Evolutionary conservation across 2,113 vertebrate genomes (phyloP), one percentile per base, ranked within the genome.

Genomic region (Lampris megalopsis): DNA sequence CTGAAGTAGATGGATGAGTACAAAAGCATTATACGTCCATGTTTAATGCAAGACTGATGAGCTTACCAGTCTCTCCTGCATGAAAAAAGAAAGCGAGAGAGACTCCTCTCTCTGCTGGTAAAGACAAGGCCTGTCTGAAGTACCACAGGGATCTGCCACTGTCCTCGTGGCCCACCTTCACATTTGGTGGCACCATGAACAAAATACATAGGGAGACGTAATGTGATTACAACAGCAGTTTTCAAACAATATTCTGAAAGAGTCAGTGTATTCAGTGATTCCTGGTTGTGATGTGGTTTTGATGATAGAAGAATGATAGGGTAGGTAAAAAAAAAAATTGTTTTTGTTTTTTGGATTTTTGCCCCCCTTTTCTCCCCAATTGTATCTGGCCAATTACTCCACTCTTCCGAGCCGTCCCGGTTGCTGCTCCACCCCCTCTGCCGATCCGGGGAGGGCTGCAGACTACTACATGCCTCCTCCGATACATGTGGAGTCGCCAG

Each of bases 91-190:
- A 99, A 0, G 96, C 95, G 73, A 98, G 92, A 0, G 82, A 47
- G 52, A 95, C 9, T 0, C 95, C 94, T 54, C 10, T 75, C 11
- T 92, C 80, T 59, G 63, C 81, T 0, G 97, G 96, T 50, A 96
- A 75, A 7, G 81, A 94, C 82, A 98, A 85, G 13, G 92, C 96
- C 2, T 97, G 94, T 81, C 85, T 94, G 82, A 97, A 93, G 13
- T 96, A 91, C 91, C 94, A 96, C 43, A 99, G 81, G 2, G 96
- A 91, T 60, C 88, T 80, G 40, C 97, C 97, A 0, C 47, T 82
- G 57, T 98, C 97, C 85, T 98, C 97, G 24, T 88, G 89, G 4
- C 97, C 97, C 80, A 98, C 96, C 97, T 98, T 77, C 2, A 64
- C 43, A 66, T 0, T 3, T 4, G 70, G 0, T 70, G 2, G 3